These are phyloP conservation scores for Hycleus cichorii DNA, from an alignment of 1,140 invertebrate species.

Conservation along the genomic window DNA sequence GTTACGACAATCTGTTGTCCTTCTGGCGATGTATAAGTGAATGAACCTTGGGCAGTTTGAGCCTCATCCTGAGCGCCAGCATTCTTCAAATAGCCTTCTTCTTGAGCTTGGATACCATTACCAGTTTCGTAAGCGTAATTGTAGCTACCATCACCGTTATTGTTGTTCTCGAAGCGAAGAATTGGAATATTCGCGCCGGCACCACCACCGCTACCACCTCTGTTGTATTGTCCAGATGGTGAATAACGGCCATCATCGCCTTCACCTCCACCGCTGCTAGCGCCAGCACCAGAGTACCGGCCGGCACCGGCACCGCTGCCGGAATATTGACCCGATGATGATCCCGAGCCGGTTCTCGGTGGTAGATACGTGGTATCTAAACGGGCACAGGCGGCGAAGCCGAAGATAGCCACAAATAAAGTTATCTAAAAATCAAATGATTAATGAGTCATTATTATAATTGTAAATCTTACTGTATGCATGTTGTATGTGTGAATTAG, in stretches of 20 bases:
- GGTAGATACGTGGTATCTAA: background rate
- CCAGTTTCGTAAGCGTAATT: conserved; percentile 52
- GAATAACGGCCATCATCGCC: too few relatives aligned
- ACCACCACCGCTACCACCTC: background rate
- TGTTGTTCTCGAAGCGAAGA: conserved; percentile 14
- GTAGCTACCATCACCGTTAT: conserved; percentile 35
- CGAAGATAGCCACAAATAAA: background rate
- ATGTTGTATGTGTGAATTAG: background rate
- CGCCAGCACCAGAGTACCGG: background rate
- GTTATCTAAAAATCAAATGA: background rate
- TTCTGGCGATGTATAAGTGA: conserved; percentile 34
- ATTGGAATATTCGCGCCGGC: conserved; percentile 42
- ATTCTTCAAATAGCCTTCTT: conserved; percentile 42
- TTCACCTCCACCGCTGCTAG: background rate
- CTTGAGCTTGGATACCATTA: conserved; percentile 39
- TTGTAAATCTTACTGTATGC: background rate
- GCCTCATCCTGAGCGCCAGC: conserved; percentile 32
- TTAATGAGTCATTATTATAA: background rate
- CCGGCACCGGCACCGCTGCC: background rate
- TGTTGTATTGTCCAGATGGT: background rate
- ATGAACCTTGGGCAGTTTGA: conserved; percentile 32
- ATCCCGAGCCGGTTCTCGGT: background rate
- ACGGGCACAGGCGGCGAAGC: background rate
- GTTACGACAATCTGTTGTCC: conserved; percentile 32
- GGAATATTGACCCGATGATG: too few relatives aligned